Evolutionary conservation across 2,888 invertebrate species (phyloP), one percentile per base, ranked within the genome.

Genomic region (Trissolcus japonicus): DNA sequence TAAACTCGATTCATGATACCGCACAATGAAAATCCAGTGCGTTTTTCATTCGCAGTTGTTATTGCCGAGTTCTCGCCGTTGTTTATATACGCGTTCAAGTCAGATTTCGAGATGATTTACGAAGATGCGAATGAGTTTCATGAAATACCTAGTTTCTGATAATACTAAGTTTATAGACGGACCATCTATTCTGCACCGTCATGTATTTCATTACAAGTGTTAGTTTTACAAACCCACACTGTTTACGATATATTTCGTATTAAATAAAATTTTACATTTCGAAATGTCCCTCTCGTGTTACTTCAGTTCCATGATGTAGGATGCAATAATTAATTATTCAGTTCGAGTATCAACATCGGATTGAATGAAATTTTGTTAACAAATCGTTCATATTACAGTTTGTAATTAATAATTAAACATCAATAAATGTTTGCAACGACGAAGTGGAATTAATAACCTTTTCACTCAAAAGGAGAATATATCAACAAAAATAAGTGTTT

Each of bases 1-100:
- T 57, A 76, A 25, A 61, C 66, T 66, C 76, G 69, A 76, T 76
- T 65, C 69, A 71, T 66, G 69, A 71, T 66, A 61, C 69, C 71
- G 35, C 35, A 60, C 71, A 76, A 71, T 76, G 76, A 71, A 71
- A 71, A 76, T 71, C 29, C 57, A 56, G 41, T 14, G 53, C 66
- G 50, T 63, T 76, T 76, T 76, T 76, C 75, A 75, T 75, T 61
- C 14, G 29, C 2, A 69, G 65, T 69, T 76, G 65, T 69, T 68
- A 69, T 65, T 69, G 69, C 51, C 59, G 53, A 48, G 43, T 41
- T 60, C 25, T 17, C 48, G 50, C 41, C 35, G 51, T 51, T 65
- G 63, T 57, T 35, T 35, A 62, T 63, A 62, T 59, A 40, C 40
- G 65, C 75, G 69, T 75, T 69, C 54, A 65, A 43, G 55, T 60